Base-by-base conservation (phyloP, 2,888 invertebrate genomes). In the Diogma glabrata region DNA sequence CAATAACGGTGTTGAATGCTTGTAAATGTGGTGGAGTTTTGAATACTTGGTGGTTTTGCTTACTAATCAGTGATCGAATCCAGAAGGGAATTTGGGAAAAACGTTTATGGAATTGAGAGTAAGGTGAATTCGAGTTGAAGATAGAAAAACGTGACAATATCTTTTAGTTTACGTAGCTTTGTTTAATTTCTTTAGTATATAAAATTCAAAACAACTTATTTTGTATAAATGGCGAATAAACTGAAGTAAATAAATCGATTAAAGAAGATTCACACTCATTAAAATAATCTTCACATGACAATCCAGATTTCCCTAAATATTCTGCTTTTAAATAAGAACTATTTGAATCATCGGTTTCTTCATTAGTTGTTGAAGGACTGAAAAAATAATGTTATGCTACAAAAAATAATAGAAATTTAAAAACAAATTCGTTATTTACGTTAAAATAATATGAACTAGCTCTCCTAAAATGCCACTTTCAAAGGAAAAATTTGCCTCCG, bases 301-400 rank as follows among this genome's bases (percentile, higher is more conserved):
- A 63, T 12, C 65, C 66, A 14, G 64, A 60, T 59, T 74, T 75
- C 3, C 87, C 87, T 4, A 82, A 64, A 52, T 75, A 67, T 64
- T 87, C 87, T 0, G 87, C 86, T 4, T 82, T 81, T 49, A 80
- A 76, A 64, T 84, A 87, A 63, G 84, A 84, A 56, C 79, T 79
- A 66, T 86, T 82, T 0, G 74, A 73, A 62, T 82, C 76, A 53
- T 79, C 76, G 3, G 79, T 78, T 17, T 82, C 61, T 59, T 87
- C 87, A 20, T 67, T 71, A 0, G 84, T 86, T 24, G 81, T 73
- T n/a, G 87, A 86, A 17, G 87, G 86, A 17, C 84, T 84, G 66
- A 4, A 4, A 43, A 43, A 20, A 22, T 22, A 45, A 43, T 22
- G 20, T 24, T 23, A 38, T 14, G 8, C n/a, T n/a, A 14, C 7